Conservation (phyloP, 2,113 vertebrate species). For the Callopanchax toddi region DNA sequence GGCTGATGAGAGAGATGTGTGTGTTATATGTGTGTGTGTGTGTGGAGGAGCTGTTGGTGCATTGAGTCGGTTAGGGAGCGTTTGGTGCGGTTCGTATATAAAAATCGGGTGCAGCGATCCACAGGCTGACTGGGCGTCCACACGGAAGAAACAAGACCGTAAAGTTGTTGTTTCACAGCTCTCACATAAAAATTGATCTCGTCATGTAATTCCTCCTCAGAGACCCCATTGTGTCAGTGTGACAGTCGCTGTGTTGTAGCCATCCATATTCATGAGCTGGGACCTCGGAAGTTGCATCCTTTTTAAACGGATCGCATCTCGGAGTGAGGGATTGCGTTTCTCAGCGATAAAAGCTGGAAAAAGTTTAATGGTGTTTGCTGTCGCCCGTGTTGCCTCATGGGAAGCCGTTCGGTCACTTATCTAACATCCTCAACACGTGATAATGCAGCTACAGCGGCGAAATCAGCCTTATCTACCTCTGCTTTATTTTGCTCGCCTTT, state of each 20-base stretch:
- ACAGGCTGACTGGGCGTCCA: constrained; percentile 2
- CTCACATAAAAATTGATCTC: constrained; percentile 49
- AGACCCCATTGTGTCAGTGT: constrained; percentile 33
- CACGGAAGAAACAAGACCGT: constrained; percentile 2
- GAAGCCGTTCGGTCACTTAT: constrained; percentile 40
- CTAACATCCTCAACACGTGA: constrained; percentile 1
- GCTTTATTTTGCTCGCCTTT: not conserved
- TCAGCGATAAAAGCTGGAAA: constrained; percentile 60
- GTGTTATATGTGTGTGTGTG: constrained; percentile 25
- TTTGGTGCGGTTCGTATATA: constrained; percentile 23
- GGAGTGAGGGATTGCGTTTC: constrained; percentile 24
- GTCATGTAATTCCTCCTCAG: constrained; percentile 5
- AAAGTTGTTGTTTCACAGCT: constrained; percentile 30
- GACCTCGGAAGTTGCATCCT: not conserved
- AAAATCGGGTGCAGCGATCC: not conserved
- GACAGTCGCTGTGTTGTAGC: not conserved
- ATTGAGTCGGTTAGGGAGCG: constrained; percentile 17
- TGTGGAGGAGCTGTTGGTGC: constrained; percentile 30
- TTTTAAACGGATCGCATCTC: constrained; percentile 30
- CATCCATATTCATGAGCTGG: constrained; percentile 58
- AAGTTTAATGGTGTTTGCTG: constrained; percentile 57
- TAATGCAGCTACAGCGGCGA: not conserved
- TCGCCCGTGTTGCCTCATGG: not conserved
- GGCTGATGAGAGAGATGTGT: constrained; percentile 54
- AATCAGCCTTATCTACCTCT: constrained; percentile 9